Base-by-base conservation (phyloP, 2,888 invertebrate species). In the Andricus quercusramuli region DNA sequence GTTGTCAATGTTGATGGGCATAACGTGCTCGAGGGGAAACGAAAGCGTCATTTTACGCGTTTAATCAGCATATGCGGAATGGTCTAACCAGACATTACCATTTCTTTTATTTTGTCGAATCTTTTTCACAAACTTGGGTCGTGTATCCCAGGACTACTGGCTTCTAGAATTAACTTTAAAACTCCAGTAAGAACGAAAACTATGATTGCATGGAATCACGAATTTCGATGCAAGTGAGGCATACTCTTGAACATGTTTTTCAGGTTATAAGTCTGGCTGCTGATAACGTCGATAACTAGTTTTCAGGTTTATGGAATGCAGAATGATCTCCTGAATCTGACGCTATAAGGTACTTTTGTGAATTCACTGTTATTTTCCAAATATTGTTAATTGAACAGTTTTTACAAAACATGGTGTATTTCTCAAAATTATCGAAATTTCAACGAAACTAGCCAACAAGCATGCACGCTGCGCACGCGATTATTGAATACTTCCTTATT, bases 1-100 rank as follows among this genome's bases (percentile, higher is more conserved):
- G 56, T 74, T 74, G 74, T 74, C 74, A 74, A 74, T 74, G 32
- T 56, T 74, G 56, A 74, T 74, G 56, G 51, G 51, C 74, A 74
- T 74, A 74, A 56, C 56, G 29, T n/a, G 32, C 51, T 32, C 56
- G 25, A 51, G 51, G 51, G 51, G 20, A 56, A 37, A n/a, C 32
- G 25, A 51, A 11, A 56, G 9, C 25, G 29, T 29, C 9, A 29
- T 51, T 32, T 51, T 32, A 11, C 51, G 62, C 51, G 9, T 32
- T 51, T 25, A 74, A 74, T 74, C 51, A 51, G n/a, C 70, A 74
- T 25, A 51, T 3, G 62, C 62, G 62, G 25, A 62, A 62, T 62
- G 29, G 62, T 13, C 62, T 62, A 25, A 15, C 62, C 15, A 62
- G 62, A 25, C 62, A 62, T 62, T 62, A 62, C 62, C 17, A 62